Conservation (phyloP, 2,113 vertebrate genomes). For the Ochotona curzoniae region DNA sequence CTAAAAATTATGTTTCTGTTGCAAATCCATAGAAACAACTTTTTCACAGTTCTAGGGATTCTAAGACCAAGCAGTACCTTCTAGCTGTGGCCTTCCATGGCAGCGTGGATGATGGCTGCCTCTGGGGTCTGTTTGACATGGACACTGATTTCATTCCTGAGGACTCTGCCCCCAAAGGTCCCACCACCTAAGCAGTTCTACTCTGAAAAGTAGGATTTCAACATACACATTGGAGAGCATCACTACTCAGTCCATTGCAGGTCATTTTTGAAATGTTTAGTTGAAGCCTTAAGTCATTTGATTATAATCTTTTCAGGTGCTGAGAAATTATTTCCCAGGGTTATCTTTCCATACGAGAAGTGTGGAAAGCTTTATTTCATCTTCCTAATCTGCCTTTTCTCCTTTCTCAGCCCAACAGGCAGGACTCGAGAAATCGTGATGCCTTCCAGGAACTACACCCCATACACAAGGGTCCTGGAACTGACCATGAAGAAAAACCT, state of each 20-base stretch:
- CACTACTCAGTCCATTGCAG: neutral
- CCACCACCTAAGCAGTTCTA: neutral
- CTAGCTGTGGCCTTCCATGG: neutral
- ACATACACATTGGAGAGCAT: neutral
- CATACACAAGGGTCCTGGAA: constrained; percentile 94
- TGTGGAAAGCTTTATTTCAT: neutral
- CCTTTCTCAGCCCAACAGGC: constrained; percentile 71
- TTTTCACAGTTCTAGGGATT: neutral
- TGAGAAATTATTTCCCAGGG: neutral
- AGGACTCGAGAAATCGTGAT: constrained; percentile 73
- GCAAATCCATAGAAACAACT: neutral
- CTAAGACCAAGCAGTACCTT: neutral
- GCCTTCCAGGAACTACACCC: constrained; percentile 86
- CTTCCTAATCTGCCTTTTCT: constrained; percentile 56
- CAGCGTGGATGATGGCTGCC: neutral
- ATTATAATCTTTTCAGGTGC: neutral
- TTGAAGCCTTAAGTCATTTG: neutral
- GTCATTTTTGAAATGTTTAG: neutral
- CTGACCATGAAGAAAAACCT: constrained; percentile 84
- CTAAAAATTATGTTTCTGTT: neutral
- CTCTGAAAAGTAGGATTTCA: neutral
- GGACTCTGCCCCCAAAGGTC: neutral
- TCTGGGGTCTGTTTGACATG: neutral
- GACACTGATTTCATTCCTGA: neutral
- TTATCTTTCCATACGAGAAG: neutral